Percentiles rank a stretch among this genome's conserved stretches.
Evolutionary conservation across 2,113 vertebrate genomes (phyloP).

Genomic region (Poeciliopsis prolifica): DNA sequence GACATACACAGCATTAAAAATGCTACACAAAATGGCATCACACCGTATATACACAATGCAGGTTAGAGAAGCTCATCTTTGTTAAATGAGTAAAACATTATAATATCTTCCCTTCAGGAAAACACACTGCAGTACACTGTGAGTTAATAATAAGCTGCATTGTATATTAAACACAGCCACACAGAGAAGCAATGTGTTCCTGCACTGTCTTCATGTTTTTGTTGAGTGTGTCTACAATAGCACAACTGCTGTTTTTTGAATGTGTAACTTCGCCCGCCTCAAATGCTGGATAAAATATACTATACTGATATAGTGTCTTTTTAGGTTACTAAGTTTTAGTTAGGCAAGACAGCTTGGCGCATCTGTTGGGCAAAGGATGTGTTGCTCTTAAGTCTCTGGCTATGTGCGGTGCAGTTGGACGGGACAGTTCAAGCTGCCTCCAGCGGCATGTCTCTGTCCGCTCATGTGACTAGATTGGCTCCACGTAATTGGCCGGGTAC

Average conservation of each 20-base stretch:
- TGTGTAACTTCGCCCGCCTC: constrained; percentile 65
- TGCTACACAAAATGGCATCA: constrained; percentile 79
- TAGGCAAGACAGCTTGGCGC: constrained; percentile 79
- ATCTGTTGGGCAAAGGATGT: constrained; percentile 78
- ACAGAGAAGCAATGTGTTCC: constrained; percentile 76
- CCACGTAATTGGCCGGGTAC: constrained; percentile 98
- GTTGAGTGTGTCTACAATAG: constrained; percentile 70
- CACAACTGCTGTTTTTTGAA: constrained; percentile 72
- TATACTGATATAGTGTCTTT: constrained; percentile 76
- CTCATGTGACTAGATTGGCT: constrained; percentile 86
- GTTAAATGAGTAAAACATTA: constrained; percentile 67
- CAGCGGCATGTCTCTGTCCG: constrained; percentile 71
- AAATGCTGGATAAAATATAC: constrained; percentile 77
- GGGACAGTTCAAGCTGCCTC: constrained; percentile 81
- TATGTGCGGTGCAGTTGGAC: constrained; percentile 76
- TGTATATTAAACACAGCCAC: constrained; percentile 70
- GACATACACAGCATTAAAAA: constrained; percentile 75
- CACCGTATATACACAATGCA: constrained; percentile 78
- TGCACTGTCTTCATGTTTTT: constrained; percentile 72
- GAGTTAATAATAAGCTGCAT: constrained; percentile 70
- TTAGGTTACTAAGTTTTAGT: constrained; percentile 80
- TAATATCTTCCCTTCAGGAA: constrained; percentile 66
- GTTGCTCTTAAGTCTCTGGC: constrained; percentile 83
- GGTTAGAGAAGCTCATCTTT: constrained; percentile 71
- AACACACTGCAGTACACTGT: constrained; percentile 62